phyloP scores from a whole-genome alignment of 2,888 invertebrate genomes.

The Nomada ferruginata region DNA sequence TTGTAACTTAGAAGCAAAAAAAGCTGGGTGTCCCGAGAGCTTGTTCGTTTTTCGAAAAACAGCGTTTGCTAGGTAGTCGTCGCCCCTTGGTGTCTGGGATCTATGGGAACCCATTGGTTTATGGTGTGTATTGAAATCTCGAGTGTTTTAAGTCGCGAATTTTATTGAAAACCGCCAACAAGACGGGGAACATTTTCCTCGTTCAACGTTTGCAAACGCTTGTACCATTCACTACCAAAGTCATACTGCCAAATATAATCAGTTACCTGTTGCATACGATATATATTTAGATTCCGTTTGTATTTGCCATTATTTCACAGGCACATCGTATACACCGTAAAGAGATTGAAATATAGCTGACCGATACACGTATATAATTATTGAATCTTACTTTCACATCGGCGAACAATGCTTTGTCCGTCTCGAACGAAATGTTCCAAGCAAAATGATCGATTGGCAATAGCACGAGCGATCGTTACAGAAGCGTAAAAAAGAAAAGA shows the following conservation, averaged over 20 bases:
- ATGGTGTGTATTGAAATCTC: not conserved
- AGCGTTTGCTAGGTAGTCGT: conserved; percentile 55
- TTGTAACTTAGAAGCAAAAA: conserved; percentile 56
- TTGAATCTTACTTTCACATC: conserved; percentile 14
- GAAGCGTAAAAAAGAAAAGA: not conserved
- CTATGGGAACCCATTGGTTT: not conserved
- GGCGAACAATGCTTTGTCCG: not conserved
- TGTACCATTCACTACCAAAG: conserved; percentile 51
- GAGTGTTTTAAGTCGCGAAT: conserved; percentile 13
- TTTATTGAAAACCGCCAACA: too few relatives aligned
- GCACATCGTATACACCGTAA: not conserved
- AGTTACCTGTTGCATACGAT: conserved; percentile 38
- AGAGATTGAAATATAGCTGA: not conserved
- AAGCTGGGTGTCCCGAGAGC: conserved; percentile 66
- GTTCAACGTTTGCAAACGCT: conserved; percentile 39
- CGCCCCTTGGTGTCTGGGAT: conserved; percentile 46
- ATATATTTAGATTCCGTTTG: conserved; percentile 32
- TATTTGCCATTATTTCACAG: conserved; percentile 26
- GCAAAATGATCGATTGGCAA: conserved; percentile 4
- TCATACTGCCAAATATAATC: conserved; percentile 53
- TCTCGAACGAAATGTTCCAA: not conserved
- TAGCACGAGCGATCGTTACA: conserved; percentile 14
- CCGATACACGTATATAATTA: not conserved
- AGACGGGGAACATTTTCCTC: conserved; percentile 11
- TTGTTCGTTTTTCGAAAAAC: conserved; percentile 58